Percentiles rank a stretch among this genome's conserved stretches.
These are phyloP conservation scores for Caenorhabditis parvicauda DNA, from an alignment of 2,888 invertebrate species.

Conservation along the genomic window DNA sequence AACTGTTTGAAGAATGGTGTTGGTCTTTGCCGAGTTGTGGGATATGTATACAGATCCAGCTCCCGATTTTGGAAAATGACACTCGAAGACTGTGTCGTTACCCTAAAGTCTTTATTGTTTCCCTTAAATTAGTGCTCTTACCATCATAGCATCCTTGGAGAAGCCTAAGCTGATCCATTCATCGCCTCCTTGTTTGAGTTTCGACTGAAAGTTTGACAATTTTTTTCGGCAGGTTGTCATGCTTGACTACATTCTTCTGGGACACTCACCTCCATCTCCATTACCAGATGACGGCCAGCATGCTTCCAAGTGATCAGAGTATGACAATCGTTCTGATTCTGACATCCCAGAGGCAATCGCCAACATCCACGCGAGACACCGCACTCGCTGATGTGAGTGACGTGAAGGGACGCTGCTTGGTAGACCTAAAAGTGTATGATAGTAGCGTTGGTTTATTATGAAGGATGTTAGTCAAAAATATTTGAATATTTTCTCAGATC, in stretches of 20 bases:
- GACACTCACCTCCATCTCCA: slow-evolving; percentile 35
- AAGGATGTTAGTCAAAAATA: no score
- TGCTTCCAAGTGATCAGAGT: slow-evolving; percentile 44
- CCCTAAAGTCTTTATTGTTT: slow-evolving; percentile 56
- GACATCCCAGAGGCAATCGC: slow-evolving; percentile 60
- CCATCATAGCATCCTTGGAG: slow-evolving; percentile 40
- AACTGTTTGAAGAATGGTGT: slow-evolving; percentile 26
- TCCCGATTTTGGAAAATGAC: slow-evolving; percentile 37
- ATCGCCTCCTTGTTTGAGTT: slow-evolving; percentile 10
- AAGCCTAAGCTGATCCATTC: slow-evolving; percentile 45
- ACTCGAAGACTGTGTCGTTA: slow-evolving; percentile 65
- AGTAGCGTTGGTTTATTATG: no score
- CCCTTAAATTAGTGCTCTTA: neutral
- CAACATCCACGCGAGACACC: slow-evolving; percentile 61
- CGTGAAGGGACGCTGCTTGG: slow-evolving; percentile 19
- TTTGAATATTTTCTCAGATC: no score
- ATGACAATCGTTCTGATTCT: slow-evolving; percentile 35
- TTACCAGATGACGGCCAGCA: slow-evolving; percentile 27
- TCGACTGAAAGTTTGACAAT: neutral
- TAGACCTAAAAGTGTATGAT: neutral
- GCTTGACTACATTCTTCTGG: neutral
- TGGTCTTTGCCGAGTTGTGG: slow-evolving; percentile 30
- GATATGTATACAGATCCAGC: slow-evolving; percentile 27
- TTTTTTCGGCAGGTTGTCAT: neutral
- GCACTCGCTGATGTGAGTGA: slow-evolving; percentile 47